Base-by-base conservation (phyloP, 2,797 vertebrate species). In the Cygnus olor region DNA sequence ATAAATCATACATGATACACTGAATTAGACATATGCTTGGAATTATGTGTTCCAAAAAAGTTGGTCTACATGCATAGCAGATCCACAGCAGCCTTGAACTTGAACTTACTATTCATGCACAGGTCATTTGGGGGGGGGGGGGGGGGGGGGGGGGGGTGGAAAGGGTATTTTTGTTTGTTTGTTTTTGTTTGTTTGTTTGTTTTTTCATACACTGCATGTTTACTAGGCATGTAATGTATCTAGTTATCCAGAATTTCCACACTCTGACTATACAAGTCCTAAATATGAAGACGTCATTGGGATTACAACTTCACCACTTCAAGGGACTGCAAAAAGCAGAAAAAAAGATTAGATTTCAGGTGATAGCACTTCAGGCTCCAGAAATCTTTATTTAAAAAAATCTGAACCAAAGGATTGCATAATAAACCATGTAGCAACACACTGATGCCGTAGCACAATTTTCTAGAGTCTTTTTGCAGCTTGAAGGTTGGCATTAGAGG, bases 171-270 rank as follows among this genome's bases (percentile, higher is more conserved):
- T 36, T 36, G 36, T 36, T 36, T 36, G 36, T 36, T 36, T 36
- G 36, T 36, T 38, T 38, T 16, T 14, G 15, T 21, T 65, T 12
- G 3, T 51, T 36, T 32, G 30, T 44, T 40, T 32, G 53, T 11
- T n/a, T 17, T 44, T 18, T 13, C 0, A 2, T 42, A 30, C 13
- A n/a, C 6, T 20, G 47, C 24, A 54, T n/a, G 25, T 64, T 80
- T 11, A 49, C 28, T 44, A 38, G 0, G 0, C 11, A 47, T 22
- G 10, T 20, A 19, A 69, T 54, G 28, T 3, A 77, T 72, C 6
- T 64, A 34, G 19, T 60, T 61, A 25, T 4, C 19, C 27, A 77
- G 22, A 89, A 70, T 90, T 88, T 71, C 18, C 30, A 49, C 40
- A 88, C n/a, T 74, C 66, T 58, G 49, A 7, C 9, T 79, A 53